phyloP scores from a whole-genome alignment of 2,113 vertebrate species.

The Piaya cayana region DNA sequence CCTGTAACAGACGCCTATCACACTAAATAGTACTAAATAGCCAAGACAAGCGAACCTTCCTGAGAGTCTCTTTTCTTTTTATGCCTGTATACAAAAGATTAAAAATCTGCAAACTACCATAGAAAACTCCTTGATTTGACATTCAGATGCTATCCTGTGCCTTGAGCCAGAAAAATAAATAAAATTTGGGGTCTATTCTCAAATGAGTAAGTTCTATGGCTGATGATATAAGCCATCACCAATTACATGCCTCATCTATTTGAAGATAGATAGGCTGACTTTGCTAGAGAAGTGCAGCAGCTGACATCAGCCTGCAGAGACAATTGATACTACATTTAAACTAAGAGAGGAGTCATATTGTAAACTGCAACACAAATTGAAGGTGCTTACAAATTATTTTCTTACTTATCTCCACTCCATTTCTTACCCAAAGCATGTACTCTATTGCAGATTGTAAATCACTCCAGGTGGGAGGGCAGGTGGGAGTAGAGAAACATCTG shows the following conservation, averaged over 20 bases:
- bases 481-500: not conserved
- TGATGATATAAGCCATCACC: not conserved
- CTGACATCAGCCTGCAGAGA: constrained; percentile 23
- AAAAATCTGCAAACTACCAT: not conserved
- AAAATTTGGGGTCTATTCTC: not conserved
- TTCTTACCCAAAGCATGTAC: not conserved
- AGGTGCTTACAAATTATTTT: not conserved
- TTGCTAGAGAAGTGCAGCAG: not conserved
- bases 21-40: not conserved
- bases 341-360: not conserved
- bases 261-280: constrained; percentile 34
- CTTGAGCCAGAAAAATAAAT: not conserved
- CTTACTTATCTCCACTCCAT: not conserved
- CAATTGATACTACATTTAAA: not conserved
- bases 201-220: not conserved
- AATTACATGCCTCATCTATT: constrained; percentile 44
- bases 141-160: not conserved
- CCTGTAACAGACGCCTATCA: no score
- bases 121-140: not conserved
- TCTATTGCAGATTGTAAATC: not conserved
- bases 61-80: not conserved
- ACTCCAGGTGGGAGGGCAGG: not conserved
- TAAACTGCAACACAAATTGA: not conserved
- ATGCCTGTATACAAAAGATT: not conserved
- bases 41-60: not conserved